Evolutionary conservation across 2,797 vertebrate genomes (phyloP).

Genomic region (Parauchenoglanis ngamensis): DNA sequence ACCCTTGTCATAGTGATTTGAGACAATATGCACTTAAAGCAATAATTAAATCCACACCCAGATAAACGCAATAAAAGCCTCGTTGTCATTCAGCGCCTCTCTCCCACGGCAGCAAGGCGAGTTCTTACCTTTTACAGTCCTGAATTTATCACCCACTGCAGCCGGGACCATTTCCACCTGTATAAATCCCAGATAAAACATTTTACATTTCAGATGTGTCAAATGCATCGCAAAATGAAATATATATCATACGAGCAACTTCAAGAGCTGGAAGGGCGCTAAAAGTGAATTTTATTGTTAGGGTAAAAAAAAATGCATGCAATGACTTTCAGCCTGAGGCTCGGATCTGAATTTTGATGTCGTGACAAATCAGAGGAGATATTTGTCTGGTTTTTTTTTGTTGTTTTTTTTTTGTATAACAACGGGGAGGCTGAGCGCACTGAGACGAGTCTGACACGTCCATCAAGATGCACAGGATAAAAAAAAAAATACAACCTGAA

Average conservation of each 20-base stretch:
- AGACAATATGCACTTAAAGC: not conserved
- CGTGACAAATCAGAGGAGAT: not conserved
- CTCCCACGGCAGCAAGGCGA: slow-evolving; percentile 39
- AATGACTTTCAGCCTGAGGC: slow-evolving; percentile 40
- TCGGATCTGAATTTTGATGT: slow-evolving; percentile 41
- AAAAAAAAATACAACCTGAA: not conserved
- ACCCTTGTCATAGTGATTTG: not conserved
- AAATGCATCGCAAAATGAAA: slow-evolving; percentile 47
- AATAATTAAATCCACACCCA: slow-evolving; percentile 1
- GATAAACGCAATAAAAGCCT: not conserved
- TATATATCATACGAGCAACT: slow-evolving; percentile 45
- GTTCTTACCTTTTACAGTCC: slow-evolving; percentile 38
- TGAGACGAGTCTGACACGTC: not conserved
- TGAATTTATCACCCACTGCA: slow-evolving; percentile 50
- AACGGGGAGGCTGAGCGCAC: not conserved
- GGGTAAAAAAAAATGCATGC: slow-evolving; percentile 15
- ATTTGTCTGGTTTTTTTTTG: not conserved
- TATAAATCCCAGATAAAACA: slow-evolving; percentile 52
- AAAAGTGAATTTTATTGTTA: slow-evolving; percentile 41
- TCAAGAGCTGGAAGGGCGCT: slow-evolving; percentile 18
- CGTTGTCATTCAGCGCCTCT: not conserved
- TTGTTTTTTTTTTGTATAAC: not conserved
- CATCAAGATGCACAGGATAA: not conserved
- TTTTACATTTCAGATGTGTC: slow-evolving; percentile 52
- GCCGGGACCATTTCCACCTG: slow-evolving; percentile 43